Conservation (phyloP, 2,888 invertebrate species). For the Agrotis exclamationis region DNA sequence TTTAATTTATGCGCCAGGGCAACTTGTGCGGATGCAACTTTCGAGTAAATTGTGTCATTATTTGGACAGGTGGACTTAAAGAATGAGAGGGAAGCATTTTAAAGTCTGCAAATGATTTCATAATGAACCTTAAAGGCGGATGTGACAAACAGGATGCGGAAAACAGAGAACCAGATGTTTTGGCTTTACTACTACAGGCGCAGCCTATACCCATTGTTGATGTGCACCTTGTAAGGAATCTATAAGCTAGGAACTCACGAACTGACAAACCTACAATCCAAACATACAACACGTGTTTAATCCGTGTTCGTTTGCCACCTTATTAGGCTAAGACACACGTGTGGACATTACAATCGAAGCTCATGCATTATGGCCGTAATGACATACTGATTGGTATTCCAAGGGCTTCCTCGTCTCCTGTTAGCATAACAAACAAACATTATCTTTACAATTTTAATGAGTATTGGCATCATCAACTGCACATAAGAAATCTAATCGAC, state of each 20-base stretch:
- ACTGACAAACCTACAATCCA: conserved; percentile 5
- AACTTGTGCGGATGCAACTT: conserved; percentile 50
- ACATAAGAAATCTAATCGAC: conserved; percentile 22
- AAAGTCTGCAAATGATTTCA: conserved; percentile 34
- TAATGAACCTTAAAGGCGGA: conserved; percentile 7
- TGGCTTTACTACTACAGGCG: neutral
- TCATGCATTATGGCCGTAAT: conserved; percentile 60
- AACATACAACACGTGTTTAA: conserved; percentile 48
- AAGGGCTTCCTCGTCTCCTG: conserved; percentile 61
- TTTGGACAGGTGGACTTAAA: conserved; percentile 63
- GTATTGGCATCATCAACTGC: conserved; percentile 51
- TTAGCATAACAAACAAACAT: conserved; percentile 63
- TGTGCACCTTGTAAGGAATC: conserved; percentile 46
- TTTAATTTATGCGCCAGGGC: conserved; percentile 19
- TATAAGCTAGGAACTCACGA: conserved; percentile 27
- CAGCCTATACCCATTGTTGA: neutral
- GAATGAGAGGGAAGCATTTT: conserved; percentile 47
- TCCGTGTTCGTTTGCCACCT: conserved; percentile 30
- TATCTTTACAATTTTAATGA: conserved; percentile 64
- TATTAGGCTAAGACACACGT: conserved; percentile 47
- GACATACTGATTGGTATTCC: conserved; percentile 69
- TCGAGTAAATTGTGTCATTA: conserved; percentile 56
- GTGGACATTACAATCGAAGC: conserved; percentile 50
- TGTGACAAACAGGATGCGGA: neutral
- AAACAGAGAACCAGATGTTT: neutral